Base-by-base conservation (phyloP, 2,888 invertebrate genomes). In the Carabus problematicus region DNA sequence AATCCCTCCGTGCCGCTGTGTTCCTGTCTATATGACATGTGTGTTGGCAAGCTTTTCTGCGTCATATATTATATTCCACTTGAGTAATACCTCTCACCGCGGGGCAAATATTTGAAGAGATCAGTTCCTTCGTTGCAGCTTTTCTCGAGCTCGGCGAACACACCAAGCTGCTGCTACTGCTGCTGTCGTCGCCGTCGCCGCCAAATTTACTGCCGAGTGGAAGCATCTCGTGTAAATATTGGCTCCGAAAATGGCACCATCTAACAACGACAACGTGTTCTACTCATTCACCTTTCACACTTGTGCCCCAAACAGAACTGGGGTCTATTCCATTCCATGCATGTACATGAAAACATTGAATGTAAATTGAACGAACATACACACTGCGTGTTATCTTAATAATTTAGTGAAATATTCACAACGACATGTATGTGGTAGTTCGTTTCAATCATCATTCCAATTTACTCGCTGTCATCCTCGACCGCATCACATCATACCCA, bases 21-120 rank as follows among this genome's bases (percentile, higher is more conserved):
- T 52, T 16, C 19, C 19, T 52, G 52, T 52, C 8, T 62, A 66
- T 71, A 66, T 71, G 71, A 71, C 66, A 69, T 69, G 62, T 66
- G 70, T 71, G 72, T 71, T 72, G 71, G 73, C 72, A 71, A 72
- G 72, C 72, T 71, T 70, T 71, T 71, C 72, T 67, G 62, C 69
- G 71, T 73, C 72, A 72, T 74, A 74, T 75, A 75, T 75, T 75
- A 75, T 74, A 73, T 75, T 75, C 73, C 72, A 75, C 73, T 75
- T 74, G 74, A 75, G 74, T 74, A 75, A 75, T 75, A 74, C 75
- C 73, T 74, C 73, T 74, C 71, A 72, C 75, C 72, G 69, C 73
- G 69, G 71, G 73, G 74, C 73, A 75, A 75, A 75, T 75, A 75
- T 75, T 75, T 73, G 71, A 73, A 73, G 70, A 70, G 66, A 70